phyloP scores from a whole-genome alignment of 1,140 invertebrate species.

The Cydia amplana region DNA sequence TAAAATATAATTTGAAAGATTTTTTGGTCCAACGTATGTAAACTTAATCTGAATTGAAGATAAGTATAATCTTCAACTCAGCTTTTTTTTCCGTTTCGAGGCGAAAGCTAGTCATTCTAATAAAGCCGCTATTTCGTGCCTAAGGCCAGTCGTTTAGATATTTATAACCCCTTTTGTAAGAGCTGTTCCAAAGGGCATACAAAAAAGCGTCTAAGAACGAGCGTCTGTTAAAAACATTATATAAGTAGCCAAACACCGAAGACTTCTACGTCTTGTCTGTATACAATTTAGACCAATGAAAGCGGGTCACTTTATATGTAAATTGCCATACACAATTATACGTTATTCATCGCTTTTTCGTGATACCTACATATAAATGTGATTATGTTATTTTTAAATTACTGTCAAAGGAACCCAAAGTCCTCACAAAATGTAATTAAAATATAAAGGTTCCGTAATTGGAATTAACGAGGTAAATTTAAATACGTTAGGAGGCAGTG shows the following conservation, averaged over 20 bases:
- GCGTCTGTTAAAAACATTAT: conserved; percentile 3
- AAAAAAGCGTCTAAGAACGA: neutral
- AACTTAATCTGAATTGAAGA: too few relatives aligned
- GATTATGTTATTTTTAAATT: too few relatives aligned
- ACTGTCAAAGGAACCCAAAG: neutral
- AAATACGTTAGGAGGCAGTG: neutral
- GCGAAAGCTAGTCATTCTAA: neutral
- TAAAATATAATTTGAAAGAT: too few relatives aligned
- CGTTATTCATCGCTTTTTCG: too few relatives aligned
- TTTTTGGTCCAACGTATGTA: too few relatives aligned
- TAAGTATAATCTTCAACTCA: too few relatives aligned
- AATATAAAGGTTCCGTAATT: neutral
- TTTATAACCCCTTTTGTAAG: conserved; percentile 1
- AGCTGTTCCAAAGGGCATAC: neutral
- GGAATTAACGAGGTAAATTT: conserved; percentile 6
- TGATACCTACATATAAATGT: too few relatives aligned
- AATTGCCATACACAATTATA: too few relatives aligned
- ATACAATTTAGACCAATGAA: neutral
- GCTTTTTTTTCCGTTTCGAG: too few relatives aligned
- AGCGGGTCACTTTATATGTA: too few relatives aligned
- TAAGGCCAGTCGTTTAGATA: neutral
- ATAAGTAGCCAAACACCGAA: neutral
- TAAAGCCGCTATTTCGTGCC: neutral
- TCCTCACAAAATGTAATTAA: neutral
- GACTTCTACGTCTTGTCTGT: neutral